Percentiles rank a stretch among this genome's conserved stretches.
Evolutionary conservation across 2,888 invertebrate genomes (phyloP).

Genomic region (Tipula confusa): DNA sequence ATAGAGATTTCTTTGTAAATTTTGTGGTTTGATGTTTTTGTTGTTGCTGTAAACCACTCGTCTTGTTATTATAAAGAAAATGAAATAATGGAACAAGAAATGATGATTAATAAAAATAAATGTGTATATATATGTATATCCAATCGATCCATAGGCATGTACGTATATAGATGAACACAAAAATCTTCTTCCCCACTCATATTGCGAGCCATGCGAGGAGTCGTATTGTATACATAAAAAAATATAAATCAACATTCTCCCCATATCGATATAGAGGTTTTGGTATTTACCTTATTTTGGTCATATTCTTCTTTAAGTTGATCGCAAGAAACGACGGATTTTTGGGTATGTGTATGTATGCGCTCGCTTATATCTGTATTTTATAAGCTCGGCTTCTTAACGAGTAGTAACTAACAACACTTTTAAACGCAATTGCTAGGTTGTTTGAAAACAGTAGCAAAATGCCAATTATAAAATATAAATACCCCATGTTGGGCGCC

Average conservation of each 20-base stretch:
- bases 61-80: constrained; percentile 6
- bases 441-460: neutral
- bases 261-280: neutral
- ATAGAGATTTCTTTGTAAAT: neutral
- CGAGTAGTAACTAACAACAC: neutral
- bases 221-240: too few relatives aligned
- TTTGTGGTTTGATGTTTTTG: neutral
- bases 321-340: neutral
- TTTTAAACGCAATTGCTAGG: neutral
- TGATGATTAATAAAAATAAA: neutral
- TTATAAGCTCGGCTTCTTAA: neutral
- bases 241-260: constrained; percentile 20
- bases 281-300: neutral
- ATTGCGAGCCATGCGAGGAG: neutral
- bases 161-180: neutral
- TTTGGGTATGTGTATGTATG: neutral
- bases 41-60: neutral
- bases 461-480: neutral
- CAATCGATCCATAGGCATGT: neutral
- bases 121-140: neutral
- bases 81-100: neutral
- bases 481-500: neutral
- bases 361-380: too few relatives aligned
- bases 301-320: neutral
- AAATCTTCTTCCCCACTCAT: neutral